Percentiles rank a stretch among this genome's conserved stretches.
Evolutionary conservation across 2,113 vertebrate species (phyloP).

Genomic region (Etheostoma spectabile): DNA sequence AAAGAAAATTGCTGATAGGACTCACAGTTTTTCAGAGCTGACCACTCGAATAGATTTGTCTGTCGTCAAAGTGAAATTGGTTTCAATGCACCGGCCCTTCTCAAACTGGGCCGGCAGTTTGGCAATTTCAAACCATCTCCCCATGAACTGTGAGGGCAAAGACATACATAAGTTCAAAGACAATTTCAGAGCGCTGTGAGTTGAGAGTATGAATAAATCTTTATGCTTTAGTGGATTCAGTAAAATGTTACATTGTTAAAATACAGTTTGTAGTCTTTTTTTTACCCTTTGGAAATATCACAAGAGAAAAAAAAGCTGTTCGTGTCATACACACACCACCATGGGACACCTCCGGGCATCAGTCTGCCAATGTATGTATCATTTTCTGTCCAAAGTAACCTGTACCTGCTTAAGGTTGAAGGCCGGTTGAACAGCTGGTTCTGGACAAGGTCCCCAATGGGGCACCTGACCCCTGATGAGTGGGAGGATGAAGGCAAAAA

Average conservation of each 20-base stretch:
- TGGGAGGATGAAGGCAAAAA: slow-evolving; percentile 60
- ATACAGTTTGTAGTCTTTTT: background rate
- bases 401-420: slow-evolving; percentile 89
- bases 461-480: slow-evolving; percentile 85
- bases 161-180: slow-evolving; percentile 41
- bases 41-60: slow-evolving; percentile 78
- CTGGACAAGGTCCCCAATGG: slow-evolving; percentile 88
- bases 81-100: slow-evolving; percentile 84
- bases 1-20: slow-evolving; percentile 27
- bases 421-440: slow-evolving; percentile 85
- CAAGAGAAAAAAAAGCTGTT: background rate
- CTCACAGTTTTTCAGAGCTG: slow-evolving; percentile 85
- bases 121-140: slow-evolving; percentile 86
- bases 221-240: slow-evolving; percentile 23
- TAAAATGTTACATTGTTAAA: background rate
- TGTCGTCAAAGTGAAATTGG: slow-evolving; percentile 79
- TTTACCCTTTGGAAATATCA: background rate
- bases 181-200: slow-evolving; percentile 6
- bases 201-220: slow-evolving; percentile 57
- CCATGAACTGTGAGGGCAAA: slow-evolving; percentile 80
- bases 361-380: background rate
- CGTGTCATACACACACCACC: background rate
- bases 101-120: slow-evolving; percentile 85
- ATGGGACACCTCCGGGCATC: background rate
- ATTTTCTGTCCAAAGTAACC: background rate